Base-by-base conservation (phyloP, 2,113 vertebrate species). In the Ailurus styani region DNA sequence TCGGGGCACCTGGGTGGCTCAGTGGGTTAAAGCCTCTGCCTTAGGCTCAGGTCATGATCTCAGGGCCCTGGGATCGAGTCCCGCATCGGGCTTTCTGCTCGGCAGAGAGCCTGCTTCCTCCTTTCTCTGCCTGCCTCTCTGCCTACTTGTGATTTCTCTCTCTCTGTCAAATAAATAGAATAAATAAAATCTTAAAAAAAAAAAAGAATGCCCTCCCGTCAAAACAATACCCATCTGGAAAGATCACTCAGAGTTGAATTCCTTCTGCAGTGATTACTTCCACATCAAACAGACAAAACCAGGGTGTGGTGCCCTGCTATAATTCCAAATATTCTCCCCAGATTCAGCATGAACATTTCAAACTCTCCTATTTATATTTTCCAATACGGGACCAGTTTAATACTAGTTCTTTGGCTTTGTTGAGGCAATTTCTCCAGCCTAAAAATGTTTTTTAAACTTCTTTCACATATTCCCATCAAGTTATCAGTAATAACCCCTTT, bases 381-480 rank as follows among this genome's bases (percentile, higher is more conserved):
- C 9, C 40, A 20, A 6, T 7, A 29, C 27, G 73, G 13, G 2
- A 7, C 6, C 6, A 10, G 2, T 7, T 20, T 13, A 15, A 52
- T 52, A 18, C 10, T 2, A 68, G 17, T 52, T n/a, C 47, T 93
- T 79, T 66, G 45, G 45, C 9, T 87, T 78, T 82, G 47, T 21
- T 15, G 34, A 81, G 55, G 37, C 15, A n/a, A 27, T 40, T 91
- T 93, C 21, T 54, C 18, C 40, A n/a, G 18, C 25, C 52, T 77
- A 62, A 70, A 88, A 9, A 18, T 87, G 54, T 15, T 62, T 84
- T 40, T 75, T 62, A 20, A 62, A 54, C 4, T 50, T 34, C 7
- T 10, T 52, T 6, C 11, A 13, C 14, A 27, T 50, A 82, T 29
- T 73, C 6, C n/a, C 15, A n/a, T 62, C 34, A 54, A 25, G 21